Evolutionary conservation across 2,888 invertebrate species (phyloP), one percentile per base, ranked within the genome.

Genomic region (Allygus modestus): DNA sequence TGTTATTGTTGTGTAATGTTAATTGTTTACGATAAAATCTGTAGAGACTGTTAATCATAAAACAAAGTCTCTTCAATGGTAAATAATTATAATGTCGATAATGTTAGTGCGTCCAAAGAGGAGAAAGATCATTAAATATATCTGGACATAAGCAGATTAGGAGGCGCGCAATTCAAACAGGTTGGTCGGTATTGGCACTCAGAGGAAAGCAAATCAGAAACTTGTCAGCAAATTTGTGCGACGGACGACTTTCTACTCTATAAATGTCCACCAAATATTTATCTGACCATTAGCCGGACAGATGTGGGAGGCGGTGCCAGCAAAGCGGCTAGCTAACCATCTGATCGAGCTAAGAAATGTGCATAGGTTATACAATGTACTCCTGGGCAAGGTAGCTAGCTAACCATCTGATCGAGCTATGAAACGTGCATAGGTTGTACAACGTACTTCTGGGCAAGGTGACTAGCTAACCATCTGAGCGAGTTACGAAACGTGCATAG

Each of bases 151-250:
- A 46, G 75, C 75, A 77, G 51, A 77, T 77, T 51, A 51, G 69
- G n/a, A n/a, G n/a, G n/a, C n/a, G n/a, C 26, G 69, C 69, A 31
- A 31, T 31, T n/a, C 33, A 31, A 28, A 46, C 75, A 37, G 73
- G 41, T 73, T 23, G 75, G 51, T 46, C 51, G 20, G 77, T 31
- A 79, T 58, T 58, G 79, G 37, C 37, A 15, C 15, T 51, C 1
- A 0, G 54, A 79, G 79, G 79, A 79, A 79, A 79, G 79, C 79
- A 79, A 79, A 58, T 79, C 79, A 37, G 37, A 26, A 65, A 33
- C 79, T 79, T 79, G 79, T 79, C 79, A 79, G 79, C 79, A 37
- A 58, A 79, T 79, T 79, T 79, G 79, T 79, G 79, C 79, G 58
- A 79, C 31, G 58, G 58, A 79, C 79, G 51, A 79, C 79, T 79